Evolutionary conservation across 2,113 vertebrate genomes (phyloP).

Genomic region (Machaerirhynchus nigripectus): DNA sequence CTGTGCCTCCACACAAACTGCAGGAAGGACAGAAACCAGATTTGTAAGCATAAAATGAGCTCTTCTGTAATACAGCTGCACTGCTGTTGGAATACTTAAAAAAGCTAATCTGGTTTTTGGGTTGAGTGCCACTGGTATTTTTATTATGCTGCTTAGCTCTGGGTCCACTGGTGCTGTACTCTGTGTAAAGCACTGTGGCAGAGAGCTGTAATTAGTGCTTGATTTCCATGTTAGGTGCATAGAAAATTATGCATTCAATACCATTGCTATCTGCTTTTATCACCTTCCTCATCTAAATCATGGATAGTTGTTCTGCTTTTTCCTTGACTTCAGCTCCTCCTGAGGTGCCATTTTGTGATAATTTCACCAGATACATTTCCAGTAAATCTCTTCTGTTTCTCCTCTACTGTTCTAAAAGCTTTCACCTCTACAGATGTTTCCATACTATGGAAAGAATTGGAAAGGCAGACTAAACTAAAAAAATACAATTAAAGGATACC

Average conservation of each 20-base stretch:
- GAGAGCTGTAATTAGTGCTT: neutral
- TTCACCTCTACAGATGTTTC: neutral
- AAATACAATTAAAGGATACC: neutral
- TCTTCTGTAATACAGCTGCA: neutral
- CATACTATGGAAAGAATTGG: neutral
- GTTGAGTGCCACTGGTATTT: neutral
- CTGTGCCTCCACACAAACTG: conserved; percentile 60
- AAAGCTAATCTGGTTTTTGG: neutral
- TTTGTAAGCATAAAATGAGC: conserved; percentile 70
- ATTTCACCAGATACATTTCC: neutral
- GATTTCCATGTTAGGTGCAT: neutral
- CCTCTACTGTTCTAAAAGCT: neutral
- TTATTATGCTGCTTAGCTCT: neutral
- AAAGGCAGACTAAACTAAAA: neutral
- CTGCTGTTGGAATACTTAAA: neutral
- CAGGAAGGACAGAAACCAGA: conserved; percentile 72
- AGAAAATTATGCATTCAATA: neutral
- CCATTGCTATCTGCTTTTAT: neutral
- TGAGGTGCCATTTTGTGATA: neutral
- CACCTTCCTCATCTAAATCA: neutral
- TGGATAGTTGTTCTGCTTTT: neutral
- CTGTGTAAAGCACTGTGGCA: neutral
- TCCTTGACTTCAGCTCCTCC: neutral
- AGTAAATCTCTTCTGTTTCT: neutral
- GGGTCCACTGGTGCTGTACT: neutral